phyloP scores from a whole-genome alignment of 2,797 vertebrate species.

The Manis crassicaudata region DNA sequence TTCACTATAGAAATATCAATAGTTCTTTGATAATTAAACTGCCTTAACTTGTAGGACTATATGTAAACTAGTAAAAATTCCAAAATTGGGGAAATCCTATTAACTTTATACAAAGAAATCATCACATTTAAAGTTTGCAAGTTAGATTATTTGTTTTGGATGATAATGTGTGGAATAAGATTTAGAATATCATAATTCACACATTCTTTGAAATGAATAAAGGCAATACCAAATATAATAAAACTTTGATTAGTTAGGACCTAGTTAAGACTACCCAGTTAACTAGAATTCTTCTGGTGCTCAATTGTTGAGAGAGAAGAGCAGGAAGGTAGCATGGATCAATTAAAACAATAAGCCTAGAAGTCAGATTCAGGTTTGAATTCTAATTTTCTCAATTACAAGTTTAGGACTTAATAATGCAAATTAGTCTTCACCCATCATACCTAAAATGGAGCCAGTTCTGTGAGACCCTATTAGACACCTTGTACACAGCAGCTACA shows the following conservation, averaged over 20 bases:
- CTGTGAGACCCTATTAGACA: background rate
- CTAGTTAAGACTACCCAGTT: background rate
- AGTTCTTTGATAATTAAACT: constrained; percentile 39
- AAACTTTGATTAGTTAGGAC: constrained; percentile 21
- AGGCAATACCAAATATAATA: background rate
- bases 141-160: constrained; percentile 41
- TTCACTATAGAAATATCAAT: constrained; percentile 2
- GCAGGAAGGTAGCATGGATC: background rate
- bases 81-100: background rate
- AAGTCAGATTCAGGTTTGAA: background rate
- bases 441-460: constrained; percentile 9
- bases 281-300: background rate
- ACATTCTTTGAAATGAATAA: constrained; percentile 44
- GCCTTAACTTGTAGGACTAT: constrained; percentile 16
- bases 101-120: constrained; percentile 35
- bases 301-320: background rate
- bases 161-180: constrained; percentile 16
- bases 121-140: constrained; percentile 48
- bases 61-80: constrained; percentile 36
- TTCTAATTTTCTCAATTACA: background rate
- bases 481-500: background rate
- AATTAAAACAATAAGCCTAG: background rate
- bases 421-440: constrained; percentile 37
- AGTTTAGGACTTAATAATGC: constrained; percentile 32
- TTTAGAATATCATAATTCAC: background rate